These are phyloP conservation scores for Leucoraja erinaceus DNA, from an alignment of 2,113 vertebrate species.

Conservation along the genomic window DNA sequence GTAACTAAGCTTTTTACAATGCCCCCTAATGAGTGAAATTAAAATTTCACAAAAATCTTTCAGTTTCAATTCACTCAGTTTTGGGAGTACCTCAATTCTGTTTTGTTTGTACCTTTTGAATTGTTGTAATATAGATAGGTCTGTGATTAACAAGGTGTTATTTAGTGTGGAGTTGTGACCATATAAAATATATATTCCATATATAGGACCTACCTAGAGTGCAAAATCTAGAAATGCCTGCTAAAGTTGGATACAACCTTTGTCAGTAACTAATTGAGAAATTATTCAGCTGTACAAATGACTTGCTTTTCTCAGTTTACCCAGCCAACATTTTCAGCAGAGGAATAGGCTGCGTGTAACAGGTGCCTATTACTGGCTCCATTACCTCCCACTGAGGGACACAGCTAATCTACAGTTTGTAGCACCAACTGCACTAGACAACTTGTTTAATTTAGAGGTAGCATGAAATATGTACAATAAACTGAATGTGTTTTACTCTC, in stretches of 20 bases:
- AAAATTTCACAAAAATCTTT: background rate
- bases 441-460: no score
- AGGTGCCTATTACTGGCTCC: no score
- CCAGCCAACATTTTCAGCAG: background rate
- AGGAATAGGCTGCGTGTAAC: background rate
- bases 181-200: background rate
- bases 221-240: background rate
- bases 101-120: background rate
- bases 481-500: constrained; percentile 32
- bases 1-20: background rate
- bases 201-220: background rate
- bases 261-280: background rate
- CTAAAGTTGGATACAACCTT: background rate
- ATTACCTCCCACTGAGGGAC: no score
- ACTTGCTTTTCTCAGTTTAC: background rate
- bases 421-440: no score
- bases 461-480: background rate
- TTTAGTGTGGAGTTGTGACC: background rate
- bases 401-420: no score
- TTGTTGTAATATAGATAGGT: background rate
- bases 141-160: background rate
- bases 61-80: background rate
- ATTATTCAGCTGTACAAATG: background rate
- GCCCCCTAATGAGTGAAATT: background rate
- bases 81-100: background rate